These are phyloP conservation scores for Rhinoderma darwinii DNA, from an alignment of 2,113 vertebrate species.

Conservation along the genomic window DNA sequence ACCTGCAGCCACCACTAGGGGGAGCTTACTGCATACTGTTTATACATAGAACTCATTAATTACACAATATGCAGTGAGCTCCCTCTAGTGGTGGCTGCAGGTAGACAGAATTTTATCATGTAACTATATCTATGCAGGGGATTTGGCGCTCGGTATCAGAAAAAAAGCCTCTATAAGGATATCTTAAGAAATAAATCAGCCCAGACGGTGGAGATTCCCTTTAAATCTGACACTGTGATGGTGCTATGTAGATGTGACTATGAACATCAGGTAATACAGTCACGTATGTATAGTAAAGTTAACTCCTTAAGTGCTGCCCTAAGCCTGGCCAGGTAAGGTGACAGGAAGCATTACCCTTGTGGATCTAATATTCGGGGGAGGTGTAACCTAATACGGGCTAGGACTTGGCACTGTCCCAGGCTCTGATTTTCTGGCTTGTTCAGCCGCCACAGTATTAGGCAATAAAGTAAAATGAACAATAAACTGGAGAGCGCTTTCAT, in stretches of 20 bases:
- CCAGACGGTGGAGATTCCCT: neutral
- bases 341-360: conserved; percentile 17
- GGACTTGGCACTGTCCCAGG: conserved; percentile 41
- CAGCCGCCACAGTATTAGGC: conserved; percentile 24
- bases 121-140: too few relatives aligned
- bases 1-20: neutral
- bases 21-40: neutral
- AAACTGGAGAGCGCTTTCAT: neutral
- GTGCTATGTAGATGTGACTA: too few relatives aligned
- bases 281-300: neutral
- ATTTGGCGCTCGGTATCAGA: neutral
- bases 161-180: neutral
- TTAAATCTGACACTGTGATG: neutral
- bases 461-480: neutral
- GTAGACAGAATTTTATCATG: neutral
- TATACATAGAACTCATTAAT: neutral
- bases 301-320: neutral
- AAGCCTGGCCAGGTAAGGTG: neutral
- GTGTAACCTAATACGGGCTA: conserved; percentile 24
- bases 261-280: neutral
- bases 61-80: neutral
- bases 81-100: neutral
- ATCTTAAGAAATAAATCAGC: too few relatives aligned
- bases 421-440: conserved; percentile 28
- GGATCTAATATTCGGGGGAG: conserved; percentile 26